A percentile compares a stretch with the other conserved stretches of the same genome.
Evolutionary conservation across 2,113 vertebrate species (phyloP).

Genomic region (Caranx melampygus): DNA sequence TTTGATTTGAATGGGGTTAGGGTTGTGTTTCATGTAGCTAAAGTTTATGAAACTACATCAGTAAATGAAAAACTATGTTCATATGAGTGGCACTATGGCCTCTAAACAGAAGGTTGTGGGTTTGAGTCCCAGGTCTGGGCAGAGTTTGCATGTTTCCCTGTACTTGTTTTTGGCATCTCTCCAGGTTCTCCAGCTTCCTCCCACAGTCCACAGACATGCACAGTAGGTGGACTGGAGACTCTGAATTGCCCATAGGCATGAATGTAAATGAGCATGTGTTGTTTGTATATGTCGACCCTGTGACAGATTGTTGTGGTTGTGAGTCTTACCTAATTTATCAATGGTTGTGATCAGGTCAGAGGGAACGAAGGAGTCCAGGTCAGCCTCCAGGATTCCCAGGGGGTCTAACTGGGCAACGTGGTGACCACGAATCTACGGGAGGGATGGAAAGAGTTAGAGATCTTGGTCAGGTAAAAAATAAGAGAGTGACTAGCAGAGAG

Average conservation of each 20-base stretch:
- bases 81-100: too few relatives aligned
- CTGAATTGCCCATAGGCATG: too few relatives aligned
- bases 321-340: slow-evolving; percentile 78
- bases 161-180: too few relatives aligned
- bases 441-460: background rate
- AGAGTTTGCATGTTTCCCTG: too few relatives aligned
- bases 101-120: too few relatives aligned
- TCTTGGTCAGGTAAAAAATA: background rate
- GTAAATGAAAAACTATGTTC: background rate
- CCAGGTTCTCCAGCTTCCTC: too few relatives aligned
- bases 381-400: slow-evolving; percentile 77
- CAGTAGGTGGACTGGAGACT: too few relatives aligned
- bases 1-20: background rate
- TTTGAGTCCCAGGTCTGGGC: too few relatives aligned
- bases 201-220: too few relatives aligned
- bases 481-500: slow-evolving; percentile 11
- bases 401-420: slow-evolving; percentile 80
- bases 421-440: slow-evolving; percentile 71
- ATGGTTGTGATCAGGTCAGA: slow-evolving; percentile 81
- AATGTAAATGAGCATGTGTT: too few relatives aligned
- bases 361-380: slow-evolving; percentile 78
- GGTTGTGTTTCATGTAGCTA: background rate
- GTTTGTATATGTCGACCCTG: too few relatives aligned
- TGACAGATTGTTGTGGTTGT: background rate
- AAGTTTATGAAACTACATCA: background rate